These are phyloP conservation scores for Trichechus manatus DNA, from an alignment of 2,113 vertebrate species.

Conservation along the genomic window DNA sequence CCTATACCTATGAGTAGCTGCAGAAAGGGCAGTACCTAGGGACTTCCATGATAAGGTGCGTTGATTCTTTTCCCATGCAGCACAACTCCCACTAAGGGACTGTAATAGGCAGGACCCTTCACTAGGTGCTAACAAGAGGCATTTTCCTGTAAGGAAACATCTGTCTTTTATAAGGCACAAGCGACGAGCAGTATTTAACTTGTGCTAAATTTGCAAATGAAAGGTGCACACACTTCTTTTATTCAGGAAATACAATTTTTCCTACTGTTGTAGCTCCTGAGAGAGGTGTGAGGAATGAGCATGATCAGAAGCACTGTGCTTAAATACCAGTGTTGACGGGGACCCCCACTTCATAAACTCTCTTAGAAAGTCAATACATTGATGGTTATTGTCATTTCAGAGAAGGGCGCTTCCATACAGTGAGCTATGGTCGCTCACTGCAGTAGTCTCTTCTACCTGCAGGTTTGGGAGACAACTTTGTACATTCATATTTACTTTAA, in stretches of 20 bases:
- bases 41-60: background rate
- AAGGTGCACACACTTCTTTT: background rate
- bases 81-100: background rate
- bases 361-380: background rate
- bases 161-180: fast-evolving
- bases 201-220: background rate
- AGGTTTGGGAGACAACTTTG: background rate
- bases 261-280: background rate
- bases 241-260: conserved; percentile 54
- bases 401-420: fast-evolving
- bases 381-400: background rate
- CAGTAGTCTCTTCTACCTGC: fast-evolving
- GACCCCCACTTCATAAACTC: fast-evolving
- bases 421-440: fast-evolving
- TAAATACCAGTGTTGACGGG: fast-evolving
- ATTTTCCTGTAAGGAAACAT: fast-evolving
- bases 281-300: too few species aligned
- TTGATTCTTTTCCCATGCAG: background rate
- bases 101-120: background rate
- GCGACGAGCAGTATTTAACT: fast-evolving
- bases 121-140: background rate
- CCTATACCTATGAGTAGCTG: fast-evolving
- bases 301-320: background rate
- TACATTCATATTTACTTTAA: conserved; percentile 13
- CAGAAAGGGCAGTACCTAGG: background rate